Evolutionary conservation across 2,113 vertebrate genomes (phyloP).

Genomic region (Drymodes brunneopygia): DNA sequence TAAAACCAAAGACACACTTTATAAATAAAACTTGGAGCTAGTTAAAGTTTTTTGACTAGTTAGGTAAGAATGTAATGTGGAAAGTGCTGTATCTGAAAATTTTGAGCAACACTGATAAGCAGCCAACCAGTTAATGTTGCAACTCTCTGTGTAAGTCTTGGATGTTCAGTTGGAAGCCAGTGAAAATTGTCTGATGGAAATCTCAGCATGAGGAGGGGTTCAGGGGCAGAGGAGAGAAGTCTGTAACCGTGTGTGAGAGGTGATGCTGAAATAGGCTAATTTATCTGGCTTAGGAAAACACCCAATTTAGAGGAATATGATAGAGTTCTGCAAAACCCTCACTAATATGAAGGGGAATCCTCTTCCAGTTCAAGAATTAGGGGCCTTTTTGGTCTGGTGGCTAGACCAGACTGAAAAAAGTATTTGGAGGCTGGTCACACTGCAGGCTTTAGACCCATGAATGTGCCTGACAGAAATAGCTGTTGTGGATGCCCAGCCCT

Average conservation of each 20-base stretch:
- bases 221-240: rapidly evolving
- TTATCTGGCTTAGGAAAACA: neutral
- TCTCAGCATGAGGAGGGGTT: neutral
- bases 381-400: neutral
- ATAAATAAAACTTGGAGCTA: neutral
- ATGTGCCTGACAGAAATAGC: neutral
- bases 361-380: neutral
- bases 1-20: neutral
- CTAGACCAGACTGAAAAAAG: neutral
- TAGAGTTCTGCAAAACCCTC: neutral
- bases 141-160: neutral
- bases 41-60: neutral
- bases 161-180: neutral
- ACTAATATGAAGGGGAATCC: neutral
- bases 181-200: neutral
- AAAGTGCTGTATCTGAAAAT: neutral
- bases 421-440: neutral
- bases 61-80: neutral
- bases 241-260: neutral
- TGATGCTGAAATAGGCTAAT: neutral
- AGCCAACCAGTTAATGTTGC: neutral
- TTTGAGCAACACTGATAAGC: neutral
- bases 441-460: neutral
- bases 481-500: neutral
- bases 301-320: neutral